A percentile compares a stretch with the other conserved stretches of the same genome.
These are phyloP conservation scores for Leuciscus waleckii DNA, from an alignment of 2,797 vertebrate genomes.

Conservation along the genomic window DNA sequence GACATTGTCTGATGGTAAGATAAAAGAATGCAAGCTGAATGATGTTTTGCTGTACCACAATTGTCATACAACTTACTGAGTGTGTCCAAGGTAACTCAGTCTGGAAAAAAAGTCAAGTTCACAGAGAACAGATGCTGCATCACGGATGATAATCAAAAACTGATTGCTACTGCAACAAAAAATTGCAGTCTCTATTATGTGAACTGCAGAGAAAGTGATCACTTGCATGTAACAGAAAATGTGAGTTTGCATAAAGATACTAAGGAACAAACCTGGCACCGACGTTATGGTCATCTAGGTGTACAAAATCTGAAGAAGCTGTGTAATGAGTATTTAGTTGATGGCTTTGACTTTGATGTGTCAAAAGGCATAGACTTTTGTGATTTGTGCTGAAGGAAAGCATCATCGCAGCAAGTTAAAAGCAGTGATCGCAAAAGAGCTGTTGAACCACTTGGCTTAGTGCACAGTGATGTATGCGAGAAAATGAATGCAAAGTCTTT, in stretches of 20 bases:
- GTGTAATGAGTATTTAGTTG: background rate
- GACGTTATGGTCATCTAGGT: background rate
- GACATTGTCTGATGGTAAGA: background rate
- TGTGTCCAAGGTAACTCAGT: too few relatives aligned
- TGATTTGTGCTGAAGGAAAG: constrained; percentile 8
- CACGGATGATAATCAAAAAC: background rate
- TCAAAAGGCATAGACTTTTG: background rate
- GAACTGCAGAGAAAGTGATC: background rate
- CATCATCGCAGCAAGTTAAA: background rate
- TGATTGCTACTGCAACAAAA: constrained; percentile 16
- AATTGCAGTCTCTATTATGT: constrained; percentile 1
- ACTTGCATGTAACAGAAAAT: background rate
- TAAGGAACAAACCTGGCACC: background rate
- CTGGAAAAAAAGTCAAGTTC: background rate
- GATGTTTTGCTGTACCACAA: too few relatives aligned
- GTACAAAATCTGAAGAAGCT: background rate
- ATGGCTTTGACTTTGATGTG: constrained; percentile 6
- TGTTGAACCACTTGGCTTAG: too few relatives aligned
- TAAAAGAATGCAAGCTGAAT: too few relatives aligned
- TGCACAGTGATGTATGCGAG: too few relatives aligned
- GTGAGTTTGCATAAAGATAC: background rate
- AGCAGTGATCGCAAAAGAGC: background rate
- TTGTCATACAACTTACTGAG: too few relatives aligned
- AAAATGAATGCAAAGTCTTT: too few relatives aligned
- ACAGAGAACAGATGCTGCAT: background rate